Evolutionary conservation across 1,140 invertebrate species (phyloP), one percentile per base, ranked within the genome.

Genomic region (Listronotus oregonensis): DNA sequence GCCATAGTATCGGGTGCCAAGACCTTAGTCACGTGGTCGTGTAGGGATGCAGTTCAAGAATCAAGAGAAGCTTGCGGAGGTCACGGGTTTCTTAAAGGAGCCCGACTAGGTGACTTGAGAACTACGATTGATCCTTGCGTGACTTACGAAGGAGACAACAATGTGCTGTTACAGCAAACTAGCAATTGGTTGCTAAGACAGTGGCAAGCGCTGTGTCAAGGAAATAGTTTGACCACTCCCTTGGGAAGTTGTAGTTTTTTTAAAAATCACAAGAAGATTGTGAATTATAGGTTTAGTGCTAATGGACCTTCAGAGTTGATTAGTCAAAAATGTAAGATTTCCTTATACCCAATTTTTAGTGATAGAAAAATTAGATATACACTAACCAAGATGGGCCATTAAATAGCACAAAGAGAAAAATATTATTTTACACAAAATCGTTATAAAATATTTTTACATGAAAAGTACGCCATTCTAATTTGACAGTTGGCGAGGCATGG

Each of bases 91-190:
- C 78, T 91, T 6, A 85, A 91, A 86, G 92, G 87, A 10, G 85
- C 91, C 63, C 84, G 93, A 66, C 80, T 97, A 46, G 92, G 92
- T 14, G 88, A 92, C 59, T 79, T 97, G 44, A 85, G 93, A 59
- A 87, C 89, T 78, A 91, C 94, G 78, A 89, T 96, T 79, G 96
- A 98, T 82, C 91, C 94, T 0, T 93, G 92, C 66, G 90, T 91
- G 67, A 98, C 95, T 0, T 98, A 97, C 74, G 96, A 98, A 82
- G 96, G 96, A 6, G 96, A 98, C 77, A 97, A 96, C 79, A 97
- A 96, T 80, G 94, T 98, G 42, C 82, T 98, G 6, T 84, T 94
- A 11, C 96, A 98, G 77, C 96, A 98, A 84, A 89, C 94, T 0
- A 94, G 92, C 77, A 98, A 98, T 78, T 94, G 91, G 90, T 80